A percentile compares a stretch with the other conserved stretches of the same genome.
Evolutionary conservation across 2,797 vertebrate species (phyloP).

Genomic region (Rousettus madagascariensis): DNA sequence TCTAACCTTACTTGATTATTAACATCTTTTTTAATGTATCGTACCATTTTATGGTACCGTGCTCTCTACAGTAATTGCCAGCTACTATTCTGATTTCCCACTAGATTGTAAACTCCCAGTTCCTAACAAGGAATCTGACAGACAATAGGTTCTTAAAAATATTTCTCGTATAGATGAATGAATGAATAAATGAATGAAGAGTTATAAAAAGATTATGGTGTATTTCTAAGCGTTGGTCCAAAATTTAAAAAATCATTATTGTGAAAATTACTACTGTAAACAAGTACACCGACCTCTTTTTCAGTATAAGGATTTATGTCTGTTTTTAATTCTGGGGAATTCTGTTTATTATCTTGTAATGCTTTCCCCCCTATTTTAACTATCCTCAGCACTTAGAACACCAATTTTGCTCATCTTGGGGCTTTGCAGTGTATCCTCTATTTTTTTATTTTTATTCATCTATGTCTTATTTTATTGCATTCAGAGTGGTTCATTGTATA

Average conservation of each 20-base stretch:
- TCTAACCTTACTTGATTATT: background rate
- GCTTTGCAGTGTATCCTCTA: background rate
- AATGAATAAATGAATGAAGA: background rate
- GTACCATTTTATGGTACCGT: background rate
- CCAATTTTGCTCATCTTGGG: background rate
- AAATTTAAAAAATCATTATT: background rate
- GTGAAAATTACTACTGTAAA: slow-evolving; percentile 24
- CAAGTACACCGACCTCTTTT: background rate
- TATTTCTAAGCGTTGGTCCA: background rate
- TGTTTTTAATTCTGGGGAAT: background rate
- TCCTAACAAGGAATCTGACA: background rate
- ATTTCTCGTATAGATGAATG: background rate
- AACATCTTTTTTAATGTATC: background rate
- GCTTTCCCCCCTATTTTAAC: background rate
- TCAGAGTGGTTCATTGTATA: background rate
- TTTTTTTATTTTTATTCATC: background rate
- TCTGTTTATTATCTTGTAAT: background rate
- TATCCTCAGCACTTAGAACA: background rate
- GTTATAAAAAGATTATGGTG: background rate
- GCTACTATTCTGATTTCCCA: background rate
- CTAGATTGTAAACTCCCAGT: background rate
- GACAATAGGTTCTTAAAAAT: background rate
- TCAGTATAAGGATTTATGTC: background rate
- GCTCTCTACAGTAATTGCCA: background rate
- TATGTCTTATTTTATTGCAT: background rate